phyloP scores from a whole-genome alignment of 2,113 vertebrate genomes.

The Gopherus flavomarginatus region DNA sequence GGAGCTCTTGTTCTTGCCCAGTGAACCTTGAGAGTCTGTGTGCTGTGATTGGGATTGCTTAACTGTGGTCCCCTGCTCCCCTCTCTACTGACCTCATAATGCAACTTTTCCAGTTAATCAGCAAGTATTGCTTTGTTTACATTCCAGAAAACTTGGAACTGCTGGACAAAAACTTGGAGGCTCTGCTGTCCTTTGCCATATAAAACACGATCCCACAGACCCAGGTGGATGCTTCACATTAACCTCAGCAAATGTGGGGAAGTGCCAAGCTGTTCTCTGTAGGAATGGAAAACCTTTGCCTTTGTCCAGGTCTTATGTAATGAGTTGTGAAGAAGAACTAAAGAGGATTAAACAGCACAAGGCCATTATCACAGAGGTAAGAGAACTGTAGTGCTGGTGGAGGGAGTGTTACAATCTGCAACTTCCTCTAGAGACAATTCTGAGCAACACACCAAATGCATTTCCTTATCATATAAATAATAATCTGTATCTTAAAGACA shows the following conservation, averaged over 20 bases:
- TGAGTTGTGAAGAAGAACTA: conserved; percentile 92
- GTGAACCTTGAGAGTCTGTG: not conserved
- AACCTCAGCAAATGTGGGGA: conserved; percentile 96
- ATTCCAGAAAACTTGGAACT: conserved; percentile 93
- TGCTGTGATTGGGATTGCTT: not conserved
- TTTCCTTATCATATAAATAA: not conserved
- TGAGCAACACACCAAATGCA: not conserved
- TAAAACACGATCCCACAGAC: conserved; percentile 95
- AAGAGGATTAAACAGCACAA: conserved; percentile 91
- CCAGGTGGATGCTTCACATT: conserved; percentile 93
- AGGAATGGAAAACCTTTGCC: conserved; percentile 92
- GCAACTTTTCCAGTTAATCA: not conserved
- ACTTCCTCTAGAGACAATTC: not conserved
- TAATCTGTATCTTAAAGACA: not conserved
- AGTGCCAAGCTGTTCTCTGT: conserved; percentile 95
- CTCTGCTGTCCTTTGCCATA: conserved; percentile 95
- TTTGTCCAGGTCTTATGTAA: conserved; percentile 89
- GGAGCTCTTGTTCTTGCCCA: conserved; percentile 10
- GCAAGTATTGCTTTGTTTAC: conserved; percentile 37
- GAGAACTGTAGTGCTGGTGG: not conserved
- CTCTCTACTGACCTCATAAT: not conserved
- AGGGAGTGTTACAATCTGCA: not conserved
- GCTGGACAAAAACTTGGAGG: conserved; percentile 97
- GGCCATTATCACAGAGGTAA: conserved; percentile 96
- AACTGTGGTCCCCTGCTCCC: not conserved